A percentile compares a stretch with the other conserved stretches of the same genome.
These are phyloP conservation scores for Rhagium mordax DNA, from an alignment of 2,888 invertebrate genomes.

Conservation along the genomic window DNA sequence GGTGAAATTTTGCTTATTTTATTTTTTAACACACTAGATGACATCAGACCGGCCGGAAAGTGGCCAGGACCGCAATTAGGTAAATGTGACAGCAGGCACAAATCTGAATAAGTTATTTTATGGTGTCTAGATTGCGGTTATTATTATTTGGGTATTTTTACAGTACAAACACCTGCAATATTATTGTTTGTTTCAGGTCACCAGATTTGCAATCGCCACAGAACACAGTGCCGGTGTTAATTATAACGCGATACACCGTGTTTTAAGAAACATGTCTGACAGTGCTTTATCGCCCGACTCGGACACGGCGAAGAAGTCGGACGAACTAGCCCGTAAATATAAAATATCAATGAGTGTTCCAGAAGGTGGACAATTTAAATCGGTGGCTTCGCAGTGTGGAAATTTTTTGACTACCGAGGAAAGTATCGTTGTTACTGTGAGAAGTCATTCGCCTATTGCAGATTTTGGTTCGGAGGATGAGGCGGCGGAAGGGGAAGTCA, in stretches of 20 bases:
- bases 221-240: neutral
- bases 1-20: too few species aligned
- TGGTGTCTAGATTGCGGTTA: too few species aligned
- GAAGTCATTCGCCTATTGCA: constrained; percentile 21
- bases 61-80: too few species aligned
- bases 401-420: constrained; percentile 8
- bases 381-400: constrained; percentile 28
- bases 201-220: neutral
- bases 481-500: neutral
- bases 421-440: constrained; percentile 19
- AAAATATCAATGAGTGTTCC: neutral
- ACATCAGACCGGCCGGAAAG: too few species aligned
- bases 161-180: neutral
- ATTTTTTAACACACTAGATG: too few species aligned
- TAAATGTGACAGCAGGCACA: too few species aligned
- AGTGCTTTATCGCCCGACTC: neutral
- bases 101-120: too few species aligned
- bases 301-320: neutral
- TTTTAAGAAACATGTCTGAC: constrained; percentile 6
- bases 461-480: neutral
- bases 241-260: neutral
- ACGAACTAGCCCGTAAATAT: neutral
- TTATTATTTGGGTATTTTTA: too few species aligned
- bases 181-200: constrained; percentile 12
- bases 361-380: neutral